Evolutionary conservation across 2,888 invertebrate genomes (phyloP).

Genomic region (Metopia argyrocephala): DNA sequence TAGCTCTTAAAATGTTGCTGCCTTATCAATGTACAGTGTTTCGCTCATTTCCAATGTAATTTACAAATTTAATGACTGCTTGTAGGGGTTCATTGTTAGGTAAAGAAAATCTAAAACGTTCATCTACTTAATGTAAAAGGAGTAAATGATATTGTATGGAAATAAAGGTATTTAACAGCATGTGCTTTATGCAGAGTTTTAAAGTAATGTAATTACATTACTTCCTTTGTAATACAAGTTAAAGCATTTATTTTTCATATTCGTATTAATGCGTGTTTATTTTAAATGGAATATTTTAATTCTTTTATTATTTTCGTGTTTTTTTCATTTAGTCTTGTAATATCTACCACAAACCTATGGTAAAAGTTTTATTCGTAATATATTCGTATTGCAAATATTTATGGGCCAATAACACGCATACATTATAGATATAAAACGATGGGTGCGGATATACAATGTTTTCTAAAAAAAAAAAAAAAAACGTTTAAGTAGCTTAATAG

Average conservation of each 20-base stretch:
- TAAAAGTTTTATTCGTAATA: constrained; percentile 1
- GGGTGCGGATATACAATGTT: not conserved
- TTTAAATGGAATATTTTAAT: not conserved
- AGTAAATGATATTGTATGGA: constrained; percentile 38
- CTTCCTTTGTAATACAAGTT: too few species aligned
- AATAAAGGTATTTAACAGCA: not conserved
- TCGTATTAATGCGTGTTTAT: too few species aligned
- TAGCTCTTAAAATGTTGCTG: too few species aligned
- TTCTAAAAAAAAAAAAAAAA: too few species aligned
- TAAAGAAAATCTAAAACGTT: too few species aligned
- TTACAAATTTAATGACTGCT: too few species aligned
- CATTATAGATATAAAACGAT: not conserved
- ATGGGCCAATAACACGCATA: constrained; percentile 65
- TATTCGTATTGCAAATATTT: constrained; percentile 54
- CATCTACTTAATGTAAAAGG: too few species aligned
- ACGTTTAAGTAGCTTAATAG: constrained; percentile 37
- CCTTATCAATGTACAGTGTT: too few species aligned
- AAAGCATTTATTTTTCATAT: too few species aligned
- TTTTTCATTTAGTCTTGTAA: not conserved
- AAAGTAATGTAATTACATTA: not conserved
- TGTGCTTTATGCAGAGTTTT: not conserved
- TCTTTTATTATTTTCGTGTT: constrained; percentile 9
- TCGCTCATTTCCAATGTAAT: too few species aligned
- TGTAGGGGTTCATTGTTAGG: too few species aligned
- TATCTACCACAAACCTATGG: constrained; percentile 7